Base-by-base conservation (phyloP, 2,797 vertebrate species). In the Rachycentron canadum region DNA sequence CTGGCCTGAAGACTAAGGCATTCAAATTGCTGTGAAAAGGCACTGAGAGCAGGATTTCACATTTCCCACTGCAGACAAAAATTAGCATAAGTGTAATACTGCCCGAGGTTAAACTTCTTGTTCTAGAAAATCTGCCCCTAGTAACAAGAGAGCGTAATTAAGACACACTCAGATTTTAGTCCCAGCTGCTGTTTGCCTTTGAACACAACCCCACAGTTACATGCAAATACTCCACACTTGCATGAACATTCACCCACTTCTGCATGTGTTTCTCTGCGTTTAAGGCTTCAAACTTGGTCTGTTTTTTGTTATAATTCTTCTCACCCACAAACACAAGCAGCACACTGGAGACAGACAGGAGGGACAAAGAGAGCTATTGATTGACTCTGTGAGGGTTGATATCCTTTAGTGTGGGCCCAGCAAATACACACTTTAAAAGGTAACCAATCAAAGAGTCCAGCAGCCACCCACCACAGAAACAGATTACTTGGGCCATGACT, bases 41-140 rank as follows among this genome's bases (percentile, higher is more conserved):
- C 82, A 82, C 63, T 50, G 69, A 84, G 81, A 86, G 81, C 61
- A 47, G 26, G 59, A 81, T 85, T 84, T 88, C 81, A 82, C 75
- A 87, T 85, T 86, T 84, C 72, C 77, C 80, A 69, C 75, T 79
- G 86, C 84, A 85, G 86, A 86, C 17, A 0, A 13, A 79, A 88
- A 90, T 91, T 88, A 78, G 55, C 86, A 88, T 88, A 90, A 90
- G 82, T 89, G 88, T 89, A 89, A 91, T 78, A 74, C 81, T 73
- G 85, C 90, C 89, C 1, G 73, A 81, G 92, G 91, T 89, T 81
- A 85, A 73, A 88, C 71, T 81, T 83, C 81, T 87, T 80, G 73
- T 88, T 91, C 68, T 70, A 70, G 86, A 89, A 91, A 91, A 87
- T 86, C 87, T 74, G 78, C 85, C 82, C 73, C 49, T n/a, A 82